Evolutionary conservation across 2,797 vertebrate genomes (phyloP).

Genomic region (Gallinago nigripennis): DNA sequence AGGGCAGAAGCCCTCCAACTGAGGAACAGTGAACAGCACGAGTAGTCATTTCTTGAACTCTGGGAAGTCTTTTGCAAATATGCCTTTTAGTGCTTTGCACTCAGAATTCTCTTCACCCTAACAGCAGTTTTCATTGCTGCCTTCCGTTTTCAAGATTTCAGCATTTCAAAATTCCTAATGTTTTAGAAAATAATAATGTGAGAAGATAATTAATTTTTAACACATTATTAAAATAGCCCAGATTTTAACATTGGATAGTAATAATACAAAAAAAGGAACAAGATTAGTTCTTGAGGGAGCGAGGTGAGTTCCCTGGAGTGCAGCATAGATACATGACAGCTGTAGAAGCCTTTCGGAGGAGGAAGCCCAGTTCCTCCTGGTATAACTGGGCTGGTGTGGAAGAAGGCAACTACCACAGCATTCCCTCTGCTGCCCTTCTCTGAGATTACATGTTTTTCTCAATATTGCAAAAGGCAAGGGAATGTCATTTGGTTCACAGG

Average conservation of each 20-base stretch:
- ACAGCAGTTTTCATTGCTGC: background rate
- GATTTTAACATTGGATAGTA: background rate
- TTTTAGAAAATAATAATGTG: background rate
- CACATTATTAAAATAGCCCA: background rate
- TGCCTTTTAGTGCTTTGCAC: background rate
- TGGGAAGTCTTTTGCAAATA: background rate
- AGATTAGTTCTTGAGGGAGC: background rate
- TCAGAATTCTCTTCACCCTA: background rate
- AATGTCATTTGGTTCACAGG: background rate
- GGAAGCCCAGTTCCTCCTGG: background rate
- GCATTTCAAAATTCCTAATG: background rate
- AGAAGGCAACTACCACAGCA: background rate
- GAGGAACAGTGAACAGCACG: background rate
- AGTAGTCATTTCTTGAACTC: background rate
- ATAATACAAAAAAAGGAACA: background rate
- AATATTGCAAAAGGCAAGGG: background rate
- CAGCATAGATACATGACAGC: background rate
- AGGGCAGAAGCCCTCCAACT: background rate
- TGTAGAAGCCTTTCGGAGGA: background rate
- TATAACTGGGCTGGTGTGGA: background rate
- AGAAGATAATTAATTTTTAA: background rate
- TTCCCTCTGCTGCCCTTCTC: background rate
- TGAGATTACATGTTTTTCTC: background rate
- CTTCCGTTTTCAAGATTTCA: background rate
- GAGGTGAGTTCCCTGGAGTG: background rate